phyloP scores from a whole-genome alignment of 2,888 invertebrate genomes.

The Silvanus unidentatus region DNA sequence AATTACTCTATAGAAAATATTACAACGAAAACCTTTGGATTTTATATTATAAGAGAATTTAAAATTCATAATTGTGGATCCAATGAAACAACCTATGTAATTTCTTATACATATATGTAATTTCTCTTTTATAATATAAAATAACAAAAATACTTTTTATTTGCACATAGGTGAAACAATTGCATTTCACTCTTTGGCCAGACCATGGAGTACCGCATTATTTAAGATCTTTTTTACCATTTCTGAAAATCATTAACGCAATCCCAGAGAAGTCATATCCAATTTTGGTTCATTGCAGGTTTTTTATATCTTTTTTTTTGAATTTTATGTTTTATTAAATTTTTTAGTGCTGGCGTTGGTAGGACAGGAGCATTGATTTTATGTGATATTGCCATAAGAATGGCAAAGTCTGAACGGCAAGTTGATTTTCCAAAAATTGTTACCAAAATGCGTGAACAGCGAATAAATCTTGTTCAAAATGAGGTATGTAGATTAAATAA shows the following conservation, averaged over 20 bases:
- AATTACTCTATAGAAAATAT: slow-evolving; percentile 36
- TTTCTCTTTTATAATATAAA: no score
- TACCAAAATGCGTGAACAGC: slow-evolving; percentile 36
- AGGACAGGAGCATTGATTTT: slow-evolving; percentile 57
- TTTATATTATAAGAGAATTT: slow-evolving; percentile 41
- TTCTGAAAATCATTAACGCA: slow-evolving; percentile 39
- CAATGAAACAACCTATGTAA: slow-evolving; percentile 35
- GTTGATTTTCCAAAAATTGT: slow-evolving; percentile 36
- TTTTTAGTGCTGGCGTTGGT: slow-evolving; percentile 53
- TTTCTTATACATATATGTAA: no score
- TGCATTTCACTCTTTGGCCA: slow-evolving; percentile 52
- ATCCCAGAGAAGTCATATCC: slow-evolving; percentile 39
- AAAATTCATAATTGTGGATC: slow-evolving; percentile 28
- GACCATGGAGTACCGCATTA: slow-evolving; percentile 49
- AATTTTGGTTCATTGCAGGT: slow-evolving; percentile 51
- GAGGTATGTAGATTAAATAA: no score
- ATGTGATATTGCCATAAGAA: slow-evolving; percentile 51
- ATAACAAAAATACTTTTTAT: no score
- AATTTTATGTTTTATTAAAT: no score
- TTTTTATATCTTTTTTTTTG: background rate
- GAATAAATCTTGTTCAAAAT: slow-evolving; percentile 44
- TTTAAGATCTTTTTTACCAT: slow-evolving; percentile 39
- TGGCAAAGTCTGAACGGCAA: slow-evolving; percentile 43
- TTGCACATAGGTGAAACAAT: no score
- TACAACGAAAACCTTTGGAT: slow-evolving; percentile 36